phyloP scores from a whole-genome alignment of 2,113 vertebrate species.

The pig (Sus scrofa) region T2T-Sscrofa CM000825.6:49709001-49709500 shows the following conservation, averaged over 20 bases:
- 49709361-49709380: neutral
- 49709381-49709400: neutral
- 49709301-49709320: neutral
- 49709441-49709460: neutral
- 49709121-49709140: neutral
- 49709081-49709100: no score
- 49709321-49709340: neutral
- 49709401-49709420: no score
- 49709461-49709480: neutral
- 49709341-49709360: accelerated
- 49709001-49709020: no score
- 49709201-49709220: neutral
- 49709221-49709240: no score
- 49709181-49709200: neutral
- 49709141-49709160: neutral
- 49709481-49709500: accelerated
- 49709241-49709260: neutral
- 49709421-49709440: neutral
- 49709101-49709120: neutral
- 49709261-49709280: neutral
- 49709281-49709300: no score
- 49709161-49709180: neutral
- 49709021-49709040: no score
- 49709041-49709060: no score
- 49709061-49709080: no score